Percentiles rank a stretch among this genome's conserved stretches.
These are phyloP conservation scores for Phoebastria nigripes DNA, from an alignment of 2,797 vertebrate species.

Conservation along the genomic window DNA sequence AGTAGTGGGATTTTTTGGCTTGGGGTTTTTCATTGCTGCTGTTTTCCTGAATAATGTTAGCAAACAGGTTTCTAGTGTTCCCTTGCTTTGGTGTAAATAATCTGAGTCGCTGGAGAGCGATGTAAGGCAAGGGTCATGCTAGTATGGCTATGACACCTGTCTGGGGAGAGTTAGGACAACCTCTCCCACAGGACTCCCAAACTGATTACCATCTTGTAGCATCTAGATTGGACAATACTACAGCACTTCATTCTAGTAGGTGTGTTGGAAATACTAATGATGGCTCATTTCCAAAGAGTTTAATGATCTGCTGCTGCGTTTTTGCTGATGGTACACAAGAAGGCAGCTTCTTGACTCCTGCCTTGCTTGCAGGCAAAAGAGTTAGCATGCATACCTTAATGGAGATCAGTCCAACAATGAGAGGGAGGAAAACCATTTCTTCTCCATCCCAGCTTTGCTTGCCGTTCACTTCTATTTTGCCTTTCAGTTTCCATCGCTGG, in stretches of 20 bases:
- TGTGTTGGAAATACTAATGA: not conserved
- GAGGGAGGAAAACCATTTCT: conserved; percentile 92
- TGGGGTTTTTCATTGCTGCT: not conserved
- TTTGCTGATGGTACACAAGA: not conserved
- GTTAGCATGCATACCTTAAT: conserved; percentile 84
- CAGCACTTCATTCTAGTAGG: not conserved
- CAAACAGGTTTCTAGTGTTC: not conserved
- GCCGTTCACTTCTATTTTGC: conserved; percentile 93
- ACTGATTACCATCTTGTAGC: not conserved
- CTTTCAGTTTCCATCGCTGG: conserved; percentile 96
- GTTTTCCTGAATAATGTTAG: not conserved
- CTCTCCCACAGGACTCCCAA: not conserved
- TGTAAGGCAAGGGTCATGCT: not conserved
- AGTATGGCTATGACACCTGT: not conserved
- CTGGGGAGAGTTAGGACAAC: not conserved
- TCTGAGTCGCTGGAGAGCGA: not conserved
- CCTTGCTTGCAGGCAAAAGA: not conserved
- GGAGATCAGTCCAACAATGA: conserved; percentile 91
- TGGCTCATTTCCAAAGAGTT: not conserved
- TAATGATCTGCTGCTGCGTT: not conserved
- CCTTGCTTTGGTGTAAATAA: not conserved
- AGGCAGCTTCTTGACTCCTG: not conserved
- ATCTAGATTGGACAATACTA: not conserved
- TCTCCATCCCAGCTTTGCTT: conserved; percentile 97
- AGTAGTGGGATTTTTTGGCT: not conserved